Conservation (phyloP, 92 coral and sea anemone genomes). For the Pocillopora grandis region DNA sequence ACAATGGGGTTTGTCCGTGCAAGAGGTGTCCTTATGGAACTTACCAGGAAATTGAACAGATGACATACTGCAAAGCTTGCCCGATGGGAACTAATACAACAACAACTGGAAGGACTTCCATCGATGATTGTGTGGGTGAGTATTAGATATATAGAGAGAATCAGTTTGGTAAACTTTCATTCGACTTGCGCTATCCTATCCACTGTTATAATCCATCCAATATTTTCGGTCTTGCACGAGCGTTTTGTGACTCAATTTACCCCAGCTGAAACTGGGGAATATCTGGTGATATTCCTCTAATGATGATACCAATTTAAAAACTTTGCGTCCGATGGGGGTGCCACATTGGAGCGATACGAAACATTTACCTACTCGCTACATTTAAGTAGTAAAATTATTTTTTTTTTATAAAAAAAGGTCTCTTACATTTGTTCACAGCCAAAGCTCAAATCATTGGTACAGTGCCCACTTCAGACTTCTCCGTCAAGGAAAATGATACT, state of each 20-base stretch:
- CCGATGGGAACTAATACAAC: constrained; percentile 79
- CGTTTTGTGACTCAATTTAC: no score
- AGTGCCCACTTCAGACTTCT: constrained; percentile 43
- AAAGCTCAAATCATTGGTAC: constrained; percentile 61
- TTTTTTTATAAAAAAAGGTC: not conserved
- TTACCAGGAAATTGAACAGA: constrained; percentile 64
- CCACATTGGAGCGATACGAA: no score
- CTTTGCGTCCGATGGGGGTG: no score
- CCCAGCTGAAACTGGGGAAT: no score
- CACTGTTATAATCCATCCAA: no score
- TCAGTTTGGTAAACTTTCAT: no score
- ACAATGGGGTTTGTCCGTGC: constrained; percentile 80
- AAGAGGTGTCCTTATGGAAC: constrained; percentile 80
- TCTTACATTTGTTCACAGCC: constrained; percentile 28
- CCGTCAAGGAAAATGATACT: constrained; percentile 52
- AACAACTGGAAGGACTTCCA: constrained; percentile 65
- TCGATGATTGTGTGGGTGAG: constrained; percentile 80
- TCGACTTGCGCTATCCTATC: no score
- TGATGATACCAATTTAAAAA: no score
- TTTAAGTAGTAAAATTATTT: not conserved
- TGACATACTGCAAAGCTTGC: constrained; percentile 75
- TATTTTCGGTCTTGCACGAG: no score
- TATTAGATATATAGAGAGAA: not conserved
- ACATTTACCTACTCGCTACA: no score
- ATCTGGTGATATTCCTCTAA: no score